Evolutionary conservation across 2,113 vertebrate species (phyloP).

Genomic region (Zootoca vivipara): DNA sequence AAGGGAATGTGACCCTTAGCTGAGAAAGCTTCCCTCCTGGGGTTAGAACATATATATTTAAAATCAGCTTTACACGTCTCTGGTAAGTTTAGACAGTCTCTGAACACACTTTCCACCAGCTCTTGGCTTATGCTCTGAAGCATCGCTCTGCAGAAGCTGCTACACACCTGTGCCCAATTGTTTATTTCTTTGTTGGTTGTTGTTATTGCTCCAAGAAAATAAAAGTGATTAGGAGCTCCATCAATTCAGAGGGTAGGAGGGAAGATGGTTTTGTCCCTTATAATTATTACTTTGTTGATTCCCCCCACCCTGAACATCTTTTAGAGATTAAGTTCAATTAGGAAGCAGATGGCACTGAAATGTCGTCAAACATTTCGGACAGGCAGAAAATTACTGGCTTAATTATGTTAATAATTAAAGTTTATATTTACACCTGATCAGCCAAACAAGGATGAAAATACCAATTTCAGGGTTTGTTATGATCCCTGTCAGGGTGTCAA

Average conservation of each 20-base stretch:
- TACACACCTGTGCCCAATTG: conserved; percentile 18
- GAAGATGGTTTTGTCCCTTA: conserved; percentile 51
- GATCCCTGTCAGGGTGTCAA: conserved; percentile 58
- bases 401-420: conserved; percentile 83
- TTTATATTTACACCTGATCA: conserved; percentile 80
- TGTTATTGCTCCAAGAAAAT: conserved; percentile 12
- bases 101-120: background rate
- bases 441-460: conserved; percentile 75
- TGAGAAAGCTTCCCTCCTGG: too few species aligned
- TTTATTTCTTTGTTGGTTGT: background rate
- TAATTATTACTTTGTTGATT: conserved; percentile 68
- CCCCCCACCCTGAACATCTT: conserved; percentile 73
- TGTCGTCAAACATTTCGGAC: conserved; percentile 75
- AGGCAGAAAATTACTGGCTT: conserved; percentile 77
- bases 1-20: too few species aligned
- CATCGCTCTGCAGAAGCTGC: conserved; percentile 18
- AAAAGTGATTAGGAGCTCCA: conserved; percentile 31
- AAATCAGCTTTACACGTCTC: background rate
- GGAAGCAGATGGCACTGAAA: conserved; percentile 78
- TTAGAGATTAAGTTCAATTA: conserved; percentile 79
- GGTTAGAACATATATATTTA: background rate
- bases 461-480: conserved; percentile 71
- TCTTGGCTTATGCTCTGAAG: background rate
- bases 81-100: background rate
- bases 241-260: background rate